phyloP scores from a whole-genome alignment of 2,113 vertebrate genomes.

The Phrynosoma platyrhinos region DNA sequence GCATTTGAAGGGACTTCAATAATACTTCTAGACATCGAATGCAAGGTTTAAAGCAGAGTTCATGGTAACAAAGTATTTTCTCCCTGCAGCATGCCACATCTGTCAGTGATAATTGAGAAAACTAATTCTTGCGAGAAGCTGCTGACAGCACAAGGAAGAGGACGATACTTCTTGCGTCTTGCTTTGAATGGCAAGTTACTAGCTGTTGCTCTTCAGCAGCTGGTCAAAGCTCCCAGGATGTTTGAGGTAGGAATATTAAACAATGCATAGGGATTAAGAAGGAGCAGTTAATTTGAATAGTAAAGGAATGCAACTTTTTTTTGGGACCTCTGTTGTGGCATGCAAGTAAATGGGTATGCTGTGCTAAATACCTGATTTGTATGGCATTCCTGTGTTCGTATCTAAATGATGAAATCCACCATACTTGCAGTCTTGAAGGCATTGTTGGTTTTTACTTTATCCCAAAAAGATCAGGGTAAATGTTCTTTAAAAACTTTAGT shows the following conservation, averaged over 20 bases:
- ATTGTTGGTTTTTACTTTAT: neutral
- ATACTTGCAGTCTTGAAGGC: neutral
- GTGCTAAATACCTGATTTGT: neutral
- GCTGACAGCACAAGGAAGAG: slow-evolving; percentile 78
- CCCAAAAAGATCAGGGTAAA: neutral
- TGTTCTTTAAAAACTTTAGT: neutral
- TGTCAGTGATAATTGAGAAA: slow-evolving; percentile 75
- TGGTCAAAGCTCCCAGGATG: slow-evolving; percentile 74
- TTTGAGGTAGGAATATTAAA: slow-evolving; percentile 71
- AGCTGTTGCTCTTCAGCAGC: slow-evolving; percentile 74
- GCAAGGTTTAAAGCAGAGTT: neutral
- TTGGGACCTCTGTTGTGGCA: neutral
- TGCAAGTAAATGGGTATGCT: neutral
- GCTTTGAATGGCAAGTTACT: slow-evolving; percentile 78
- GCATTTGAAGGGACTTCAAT: neutral
- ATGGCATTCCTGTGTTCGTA: neutral
- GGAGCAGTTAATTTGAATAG: neutral
- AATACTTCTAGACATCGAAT: neutral
- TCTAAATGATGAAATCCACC: neutral
- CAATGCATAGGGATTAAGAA: neutral
- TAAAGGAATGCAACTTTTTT: neutral
- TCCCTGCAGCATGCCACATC: slow-evolving; percentile 62
- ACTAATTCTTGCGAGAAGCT: slow-evolving; percentile 74
- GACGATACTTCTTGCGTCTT: slow-evolving; percentile 77
- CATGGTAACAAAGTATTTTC: neutral